A percentile compares a stretch with the other conserved stretches of the same genome.
phyloP scores from a whole-genome alignment of 2,113 vertebrate genomes.

The Oenanthe melanoleuca region DNA sequence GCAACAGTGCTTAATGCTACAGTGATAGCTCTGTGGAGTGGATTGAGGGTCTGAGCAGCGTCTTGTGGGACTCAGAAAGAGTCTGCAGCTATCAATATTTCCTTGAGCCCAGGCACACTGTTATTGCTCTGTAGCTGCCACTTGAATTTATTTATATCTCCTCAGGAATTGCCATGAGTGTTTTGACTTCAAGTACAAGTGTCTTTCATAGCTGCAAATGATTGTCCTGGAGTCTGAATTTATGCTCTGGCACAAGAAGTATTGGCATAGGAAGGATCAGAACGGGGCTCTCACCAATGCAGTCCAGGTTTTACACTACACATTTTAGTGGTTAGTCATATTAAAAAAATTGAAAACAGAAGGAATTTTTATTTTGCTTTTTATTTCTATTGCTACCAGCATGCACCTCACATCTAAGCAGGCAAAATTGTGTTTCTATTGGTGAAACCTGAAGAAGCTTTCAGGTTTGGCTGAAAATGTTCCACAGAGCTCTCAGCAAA shows the following conservation, averaged over 20 bases:
- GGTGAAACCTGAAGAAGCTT: neutral
- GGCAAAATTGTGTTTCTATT: accelerated
- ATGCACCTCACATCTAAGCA: neutral
- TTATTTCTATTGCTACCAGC: neutral
- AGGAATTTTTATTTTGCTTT: neutral
- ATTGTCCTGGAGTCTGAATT: neutral
- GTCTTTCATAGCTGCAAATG: neutral
- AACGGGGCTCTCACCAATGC: accelerated
- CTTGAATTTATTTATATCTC: conserved; percentile 14
- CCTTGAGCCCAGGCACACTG: neutral
- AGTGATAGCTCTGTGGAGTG: neutral
- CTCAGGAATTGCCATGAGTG: neutral
- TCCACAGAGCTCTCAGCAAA: neutral
- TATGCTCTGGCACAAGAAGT: neutral
- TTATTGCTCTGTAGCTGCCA: neutral
- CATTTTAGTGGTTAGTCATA: neutral
- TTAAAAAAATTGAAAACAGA: neutral
- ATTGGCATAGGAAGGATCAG: neutral
- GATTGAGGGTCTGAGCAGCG: neutral
- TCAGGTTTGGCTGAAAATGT: neutral
- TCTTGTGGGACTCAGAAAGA: neutral
- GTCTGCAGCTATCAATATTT: conserved; percentile 21
- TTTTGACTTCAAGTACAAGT: neutral
- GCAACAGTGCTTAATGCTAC: neutral
- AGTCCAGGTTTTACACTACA: neutral